Conservation (phyloP, 2,888 invertebrate species). For the Brenthis hecate region DNA sequence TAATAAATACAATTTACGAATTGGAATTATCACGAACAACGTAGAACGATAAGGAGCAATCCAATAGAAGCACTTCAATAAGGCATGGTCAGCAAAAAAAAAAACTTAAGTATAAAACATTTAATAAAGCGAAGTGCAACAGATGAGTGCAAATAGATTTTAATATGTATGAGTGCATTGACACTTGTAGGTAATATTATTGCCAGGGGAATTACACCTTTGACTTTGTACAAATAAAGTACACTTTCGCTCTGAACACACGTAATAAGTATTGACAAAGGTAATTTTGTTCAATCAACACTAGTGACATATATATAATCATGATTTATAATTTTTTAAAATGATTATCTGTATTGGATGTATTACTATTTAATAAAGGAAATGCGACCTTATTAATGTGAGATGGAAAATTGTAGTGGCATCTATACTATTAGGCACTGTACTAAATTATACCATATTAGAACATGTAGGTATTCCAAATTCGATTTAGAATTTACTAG, state of each 20-base stretch:
- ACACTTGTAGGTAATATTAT: slow-evolving; percentile 38
- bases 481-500: too few species aligned
- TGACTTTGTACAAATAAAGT: slow-evolving; percentile 33
- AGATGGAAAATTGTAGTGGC: too few species aligned
- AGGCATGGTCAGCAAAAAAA: slow-evolving; percentile 36
- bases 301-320: slow-evolving; percentile 35
- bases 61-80: slow-evolving; percentile 26
- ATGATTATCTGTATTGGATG: slow-evolving; percentile 5
- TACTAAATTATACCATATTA: too few species aligned
- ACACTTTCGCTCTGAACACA: slow-evolving; percentile 18
- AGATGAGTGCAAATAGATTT: slow-evolving; percentile 50
- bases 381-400: too few species aligned
- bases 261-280: slow-evolving; percentile 44
- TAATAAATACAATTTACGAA: neutral
- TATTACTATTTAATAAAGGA: neutral
- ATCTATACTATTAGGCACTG: too few species aligned
- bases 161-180: slow-evolving; percentile 51
- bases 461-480: too few species aligned
- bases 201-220: slow-evolving; percentile 33
- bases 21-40: neutral
- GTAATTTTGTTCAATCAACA: slow-evolving; percentile 46
- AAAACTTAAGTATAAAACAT: slow-evolving; percentile 42
- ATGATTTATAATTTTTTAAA: slow-evolving; percentile 40
- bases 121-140: slow-evolving; percentile 47
- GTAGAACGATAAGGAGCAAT: neutral